Evolutionary conservation across 2,113 vertebrate species (phyloP).

Genomic region (Psittacula cyanocephala): DNA sequence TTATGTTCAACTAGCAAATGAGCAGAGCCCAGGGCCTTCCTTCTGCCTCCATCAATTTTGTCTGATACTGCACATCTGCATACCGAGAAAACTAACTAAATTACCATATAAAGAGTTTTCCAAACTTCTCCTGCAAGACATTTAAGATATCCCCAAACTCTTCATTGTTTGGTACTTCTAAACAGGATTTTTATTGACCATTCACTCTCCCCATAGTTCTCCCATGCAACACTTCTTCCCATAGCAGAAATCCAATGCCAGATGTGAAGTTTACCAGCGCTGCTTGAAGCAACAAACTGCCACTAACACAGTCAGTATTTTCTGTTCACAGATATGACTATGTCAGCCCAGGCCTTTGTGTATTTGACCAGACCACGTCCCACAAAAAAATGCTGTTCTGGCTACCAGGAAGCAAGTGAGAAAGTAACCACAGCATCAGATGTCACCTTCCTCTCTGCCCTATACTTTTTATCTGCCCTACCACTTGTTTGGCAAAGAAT

Average conservation of each 20-base stretch:
- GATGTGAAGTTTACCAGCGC: fast-evolving
- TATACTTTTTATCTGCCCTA: neutral
- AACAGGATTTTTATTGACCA: neutral
- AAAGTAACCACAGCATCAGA: neutral
- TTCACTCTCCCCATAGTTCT: neutral
- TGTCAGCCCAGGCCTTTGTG: fast-evolving
- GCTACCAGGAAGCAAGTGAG: neutral
- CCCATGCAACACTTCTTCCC: neutral
- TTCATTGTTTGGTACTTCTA: neutral
- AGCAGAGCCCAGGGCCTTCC: neutral
- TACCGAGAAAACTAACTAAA: neutral
- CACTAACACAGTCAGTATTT: neutral
- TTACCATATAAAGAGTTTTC: neutral
- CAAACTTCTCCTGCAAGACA: neutral
- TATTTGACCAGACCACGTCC: neutral
- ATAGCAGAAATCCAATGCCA: fast-evolving
- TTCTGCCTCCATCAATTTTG: neutral
- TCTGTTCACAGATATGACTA: neutral
- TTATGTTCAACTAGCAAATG: neutral
- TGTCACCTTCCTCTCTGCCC: neutral
- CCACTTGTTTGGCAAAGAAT: neutral
- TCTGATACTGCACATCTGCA: neutral
- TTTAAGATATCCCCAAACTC: neutral
- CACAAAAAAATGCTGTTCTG: neutral
- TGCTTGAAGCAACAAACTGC: neutral